Evolutionary conservation across 37 sponge, comb jelly and placozoan genomes (phyloP).

Genomic region (Tethya wilhelma): DNA sequence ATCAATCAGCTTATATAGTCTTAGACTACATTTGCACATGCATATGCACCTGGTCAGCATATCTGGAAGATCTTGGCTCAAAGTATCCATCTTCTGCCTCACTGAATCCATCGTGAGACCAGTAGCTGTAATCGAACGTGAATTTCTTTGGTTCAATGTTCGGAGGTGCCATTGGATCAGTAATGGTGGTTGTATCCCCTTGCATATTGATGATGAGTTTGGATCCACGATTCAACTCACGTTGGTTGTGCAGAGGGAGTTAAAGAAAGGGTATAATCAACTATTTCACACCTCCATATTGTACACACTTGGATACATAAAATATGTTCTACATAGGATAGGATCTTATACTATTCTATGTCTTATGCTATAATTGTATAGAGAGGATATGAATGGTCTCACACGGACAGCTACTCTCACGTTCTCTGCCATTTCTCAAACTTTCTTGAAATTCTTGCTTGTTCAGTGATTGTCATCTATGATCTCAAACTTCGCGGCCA

Average conservation of each 20-base stretch:
- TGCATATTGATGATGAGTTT: conserved; percentile 71
- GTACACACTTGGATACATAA: no score
- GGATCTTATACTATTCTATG: no score
- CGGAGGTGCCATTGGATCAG: conserved; percentile 27
- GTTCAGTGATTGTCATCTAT: no score
- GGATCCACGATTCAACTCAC: conserved; percentile 62
- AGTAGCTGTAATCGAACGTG: conserved; percentile 82
- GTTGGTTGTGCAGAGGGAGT: conserved; percentile 43
- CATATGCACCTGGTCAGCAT: conserved; percentile 80
- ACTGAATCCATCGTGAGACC: conserved; percentile 74
- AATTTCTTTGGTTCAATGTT: conserved; percentile 55
- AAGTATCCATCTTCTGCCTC: conserved; percentile 59
- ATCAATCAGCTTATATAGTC: no score
- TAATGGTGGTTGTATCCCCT: conserved; percentile 53
- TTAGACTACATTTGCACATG: no score
- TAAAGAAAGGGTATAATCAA: background rate
- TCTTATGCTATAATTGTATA: background rate
- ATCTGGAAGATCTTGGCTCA: conserved; percentile 28
- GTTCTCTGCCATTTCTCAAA: conserved; percentile 78
- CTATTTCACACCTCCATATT: no score
- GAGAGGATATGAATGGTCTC: conserved; percentile 63
- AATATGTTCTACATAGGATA: no score
- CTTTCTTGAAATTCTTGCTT: background rate
- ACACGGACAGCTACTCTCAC: conserved; percentile 82
- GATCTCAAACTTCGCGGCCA: no score